These are phyloP conservation scores for Ennomos fuscantarius DNA, from an alignment of 2,888 invertebrate genomes.

Conservation along the genomic window DNA sequence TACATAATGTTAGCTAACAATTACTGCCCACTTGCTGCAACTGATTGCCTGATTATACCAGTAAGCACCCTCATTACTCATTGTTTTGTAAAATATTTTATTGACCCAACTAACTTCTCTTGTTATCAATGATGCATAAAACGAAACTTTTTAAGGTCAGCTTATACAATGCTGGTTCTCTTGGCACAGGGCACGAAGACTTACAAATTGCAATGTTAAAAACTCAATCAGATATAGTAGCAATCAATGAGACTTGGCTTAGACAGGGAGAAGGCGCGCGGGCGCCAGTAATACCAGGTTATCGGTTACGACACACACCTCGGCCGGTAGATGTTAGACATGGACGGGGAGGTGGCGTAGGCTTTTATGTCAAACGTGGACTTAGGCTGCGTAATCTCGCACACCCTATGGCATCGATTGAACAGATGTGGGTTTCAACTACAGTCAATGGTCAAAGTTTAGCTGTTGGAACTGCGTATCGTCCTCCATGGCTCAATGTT, in stretches of 20 bases:
- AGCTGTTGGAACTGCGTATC: no score
- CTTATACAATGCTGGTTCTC: conserved; percentile 15
- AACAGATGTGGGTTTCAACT: conserved; percentile 36
- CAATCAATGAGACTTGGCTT: conserved; percentile 13
- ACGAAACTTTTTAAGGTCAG: conserved; percentile 10
- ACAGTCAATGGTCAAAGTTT: conserved; percentile 12
- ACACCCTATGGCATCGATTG: conserved; percentile 8
- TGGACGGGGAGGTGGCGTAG: not conserved
- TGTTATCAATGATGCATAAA: not conserved
- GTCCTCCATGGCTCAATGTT: conserved; percentile 28
- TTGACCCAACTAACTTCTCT: not conserved
- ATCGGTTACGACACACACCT: not conserved
- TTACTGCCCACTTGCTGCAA: no score
- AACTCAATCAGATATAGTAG: not conserved
- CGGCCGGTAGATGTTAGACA: not conserved
- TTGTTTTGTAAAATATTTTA: no score
- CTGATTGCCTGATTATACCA: no score
- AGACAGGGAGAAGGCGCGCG: conserved; percentile 6
- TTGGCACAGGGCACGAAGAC: conserved; percentile 7
- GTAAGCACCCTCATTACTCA: no score
- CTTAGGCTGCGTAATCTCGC: not conserved
- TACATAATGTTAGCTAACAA: no score
- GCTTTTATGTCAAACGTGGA: not conserved
- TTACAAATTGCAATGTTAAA: conserved; percentile 4
- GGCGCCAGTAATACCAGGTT: conserved; percentile 2